phyloP scores from a whole-genome alignment of 1,140 invertebrate genomes.

The Apis laboriosa region DNA sequence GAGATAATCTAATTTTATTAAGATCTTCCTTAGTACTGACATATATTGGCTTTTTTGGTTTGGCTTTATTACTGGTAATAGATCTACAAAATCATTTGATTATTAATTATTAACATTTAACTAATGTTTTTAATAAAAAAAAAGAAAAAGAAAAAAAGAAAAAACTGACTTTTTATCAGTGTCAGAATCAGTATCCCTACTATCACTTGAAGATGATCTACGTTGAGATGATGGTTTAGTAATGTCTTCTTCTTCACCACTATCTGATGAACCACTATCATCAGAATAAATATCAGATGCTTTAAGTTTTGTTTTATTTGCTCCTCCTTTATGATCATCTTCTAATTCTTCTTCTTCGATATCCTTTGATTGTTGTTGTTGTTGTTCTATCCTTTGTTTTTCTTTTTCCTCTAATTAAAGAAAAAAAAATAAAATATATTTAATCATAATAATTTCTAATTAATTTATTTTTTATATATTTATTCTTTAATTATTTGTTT shows the following conservation, averaged over 20 bases:
- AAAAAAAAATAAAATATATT: constrained; percentile 2
- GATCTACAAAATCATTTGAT: constrained; percentile 72
- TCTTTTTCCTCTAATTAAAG: constrained; percentile 81
- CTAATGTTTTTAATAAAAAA: constrained; percentile 14
- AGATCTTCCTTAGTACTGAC: constrained; percentile 91
- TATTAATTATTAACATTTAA: not conserved
- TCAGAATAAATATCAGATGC: constrained; percentile 98
- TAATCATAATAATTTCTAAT: constrained; percentile 1
- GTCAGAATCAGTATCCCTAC: constrained; percentile 82
- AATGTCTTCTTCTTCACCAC: constrained; percentile 85
- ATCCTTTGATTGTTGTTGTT: constrained; percentile 82
- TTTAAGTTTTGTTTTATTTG: constrained; percentile 88
- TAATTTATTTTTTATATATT: not conserved
- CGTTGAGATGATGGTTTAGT: constrained; percentile 78
- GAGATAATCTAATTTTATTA: constrained; percentile 92
- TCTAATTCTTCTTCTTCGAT: constrained; percentile 83
- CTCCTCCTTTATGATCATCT: constrained; percentile 79
- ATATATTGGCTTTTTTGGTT: constrained; percentile 83
- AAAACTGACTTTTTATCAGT: constrained; percentile 80
- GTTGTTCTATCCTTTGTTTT: constrained; percentile 81
- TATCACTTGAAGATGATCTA: constrained; percentile 81
- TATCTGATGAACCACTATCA: constrained; percentile 88
- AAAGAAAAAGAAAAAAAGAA: constrained; percentile 8
- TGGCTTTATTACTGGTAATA: constrained; percentile 76
- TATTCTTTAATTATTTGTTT: constrained; percentile 14